A percentile compares a stretch with the other conserved stretches of the same genome.
Evolutionary conservation across 2,888 invertebrate genomes (phyloP).

Genomic region (Xestobium rufovillosum): DNA sequence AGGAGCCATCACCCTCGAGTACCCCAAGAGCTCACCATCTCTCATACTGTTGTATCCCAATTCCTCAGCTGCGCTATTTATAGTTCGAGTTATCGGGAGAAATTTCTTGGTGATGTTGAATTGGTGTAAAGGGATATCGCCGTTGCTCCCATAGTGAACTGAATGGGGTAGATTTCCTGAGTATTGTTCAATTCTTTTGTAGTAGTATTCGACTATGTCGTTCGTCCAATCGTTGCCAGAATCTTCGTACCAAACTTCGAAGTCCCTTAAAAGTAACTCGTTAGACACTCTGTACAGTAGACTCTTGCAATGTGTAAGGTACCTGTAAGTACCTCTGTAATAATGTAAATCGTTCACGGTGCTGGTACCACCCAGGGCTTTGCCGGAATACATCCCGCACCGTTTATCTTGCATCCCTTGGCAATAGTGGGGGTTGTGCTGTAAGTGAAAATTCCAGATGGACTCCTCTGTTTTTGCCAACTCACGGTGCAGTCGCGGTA

Average conservation of each 20-base stretch:
- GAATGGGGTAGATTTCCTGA: too few relatives aligned
- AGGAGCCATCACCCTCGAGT: constrained; percentile 19
- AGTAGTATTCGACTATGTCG: too few relatives aligned
- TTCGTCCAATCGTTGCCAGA: constrained; percentile 58
- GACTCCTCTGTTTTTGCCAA: too few relatives aligned
- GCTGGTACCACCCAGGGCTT: constrained; percentile 55
- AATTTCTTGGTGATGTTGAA: too few relatives aligned
- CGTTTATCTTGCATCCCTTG: constrained; percentile 29
- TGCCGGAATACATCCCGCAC: constrained; percentile 49
- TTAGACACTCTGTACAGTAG: too few relatives aligned
- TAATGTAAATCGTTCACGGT: constrained; percentile 56
- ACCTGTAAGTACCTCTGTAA: too few relatives aligned
- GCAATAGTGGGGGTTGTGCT: constrained; percentile 39
- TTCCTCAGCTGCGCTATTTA: neutral
- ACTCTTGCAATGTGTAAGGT: constrained; percentile 52
- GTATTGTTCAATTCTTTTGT: too few relatives aligned
- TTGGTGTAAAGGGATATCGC: too few relatives aligned
- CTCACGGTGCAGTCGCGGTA: too few relatives aligned
- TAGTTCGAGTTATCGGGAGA: neutral
- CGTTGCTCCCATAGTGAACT: too few relatives aligned
- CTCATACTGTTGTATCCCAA: neutral
- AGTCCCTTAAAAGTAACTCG: too few relatives aligned
- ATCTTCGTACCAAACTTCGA: constrained; percentile 50
- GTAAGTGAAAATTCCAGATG: constrained; percentile 40
- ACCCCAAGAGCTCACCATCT: constrained; percentile 18